These are phyloP conservation scores for Corythornis vintsioides DNA, from an alignment of 2,113 vertebrate species.

Conservation along the genomic window DNA sequence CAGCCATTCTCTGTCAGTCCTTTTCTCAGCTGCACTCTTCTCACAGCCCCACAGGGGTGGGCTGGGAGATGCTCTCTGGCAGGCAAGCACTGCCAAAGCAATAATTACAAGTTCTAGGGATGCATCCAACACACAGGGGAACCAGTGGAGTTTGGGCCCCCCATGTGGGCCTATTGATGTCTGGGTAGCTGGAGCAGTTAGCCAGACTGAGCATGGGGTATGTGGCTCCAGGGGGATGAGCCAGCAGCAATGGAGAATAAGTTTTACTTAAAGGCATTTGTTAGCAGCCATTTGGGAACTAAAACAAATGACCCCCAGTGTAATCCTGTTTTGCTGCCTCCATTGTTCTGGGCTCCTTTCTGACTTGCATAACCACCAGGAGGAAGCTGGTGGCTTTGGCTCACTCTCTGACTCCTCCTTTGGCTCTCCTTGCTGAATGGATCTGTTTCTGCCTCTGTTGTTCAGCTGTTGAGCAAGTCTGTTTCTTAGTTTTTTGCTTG, in stretches of 20 bases:
- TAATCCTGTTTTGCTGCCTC: background rate
- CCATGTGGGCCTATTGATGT: background rate
- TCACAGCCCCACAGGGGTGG: background rate
- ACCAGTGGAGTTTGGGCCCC: background rate
- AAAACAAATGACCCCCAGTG: slow-evolving; percentile 9
- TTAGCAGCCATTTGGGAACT: slow-evolving; percentile 25
- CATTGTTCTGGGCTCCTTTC: slow-evolving; percentile 15
- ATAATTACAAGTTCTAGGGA: background rate
- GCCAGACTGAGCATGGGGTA: background rate
- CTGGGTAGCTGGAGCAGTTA: background rate
- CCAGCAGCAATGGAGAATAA: background rate
- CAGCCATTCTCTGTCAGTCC: background rate
- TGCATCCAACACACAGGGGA: background rate
- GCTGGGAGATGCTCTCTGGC: background rate
- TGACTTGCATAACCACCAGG: slow-evolving; percentile 11
- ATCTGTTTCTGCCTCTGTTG: background rate
- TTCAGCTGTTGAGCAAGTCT: slow-evolving; percentile 12
- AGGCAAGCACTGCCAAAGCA: background rate
- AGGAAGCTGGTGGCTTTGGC: slow-evolving; percentile 37
- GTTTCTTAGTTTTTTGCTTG: background rate
- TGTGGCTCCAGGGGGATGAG: background rate
- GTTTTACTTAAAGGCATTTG: background rate
- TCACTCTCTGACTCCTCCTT: background rate
- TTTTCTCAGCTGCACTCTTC: background rate
- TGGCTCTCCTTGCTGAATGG: background rate